phyloP scores from a whole-genome alignment of 2,888 invertebrate genomes.

The Zele albiditarsus region DNA sequence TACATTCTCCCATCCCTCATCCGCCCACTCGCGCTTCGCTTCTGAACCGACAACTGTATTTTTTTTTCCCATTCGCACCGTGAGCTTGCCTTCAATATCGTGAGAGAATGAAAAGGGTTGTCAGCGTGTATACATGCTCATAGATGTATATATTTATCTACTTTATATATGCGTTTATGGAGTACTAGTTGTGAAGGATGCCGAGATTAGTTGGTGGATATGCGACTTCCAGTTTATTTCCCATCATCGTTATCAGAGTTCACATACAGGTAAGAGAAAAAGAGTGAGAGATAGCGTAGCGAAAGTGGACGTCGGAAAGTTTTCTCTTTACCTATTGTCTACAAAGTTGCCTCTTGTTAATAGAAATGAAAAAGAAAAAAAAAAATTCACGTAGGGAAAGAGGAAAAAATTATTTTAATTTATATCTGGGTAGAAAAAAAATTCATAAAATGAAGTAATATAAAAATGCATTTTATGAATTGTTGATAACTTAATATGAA shows the following conservation, averaged over 20 bases:
- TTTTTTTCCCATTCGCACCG: constrained; percentile 11
- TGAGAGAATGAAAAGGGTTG: constrained; percentile 34
- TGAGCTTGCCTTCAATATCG: constrained; percentile 36
- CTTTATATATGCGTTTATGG: too few species aligned
- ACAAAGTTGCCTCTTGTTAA: background rate
- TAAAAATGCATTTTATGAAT: background rate
- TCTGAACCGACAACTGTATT: background rate
- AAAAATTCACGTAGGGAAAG: background rate
- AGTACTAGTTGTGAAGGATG: constrained; percentile 23
- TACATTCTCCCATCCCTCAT: background rate
- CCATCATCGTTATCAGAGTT: constrained; percentile 20
- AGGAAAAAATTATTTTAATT: background rate
- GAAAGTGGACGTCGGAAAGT: constrained; percentile 1
- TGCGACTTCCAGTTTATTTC: constrained; percentile 39
- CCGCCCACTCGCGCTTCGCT: background rate
- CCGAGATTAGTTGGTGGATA: constrained; percentile 42
- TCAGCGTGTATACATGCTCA: background rate
- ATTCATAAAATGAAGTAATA: background rate
- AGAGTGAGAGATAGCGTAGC: background rate
- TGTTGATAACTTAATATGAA: background rate
- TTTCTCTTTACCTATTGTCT: background rate
- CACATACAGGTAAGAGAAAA: background rate
- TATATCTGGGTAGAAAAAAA: background rate
- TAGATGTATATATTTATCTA: too few species aligned
- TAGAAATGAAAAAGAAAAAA: background rate